Evolutionary conservation across 2,888 invertebrate species (phyloP).

Genomic region (Dione juno): DNA sequence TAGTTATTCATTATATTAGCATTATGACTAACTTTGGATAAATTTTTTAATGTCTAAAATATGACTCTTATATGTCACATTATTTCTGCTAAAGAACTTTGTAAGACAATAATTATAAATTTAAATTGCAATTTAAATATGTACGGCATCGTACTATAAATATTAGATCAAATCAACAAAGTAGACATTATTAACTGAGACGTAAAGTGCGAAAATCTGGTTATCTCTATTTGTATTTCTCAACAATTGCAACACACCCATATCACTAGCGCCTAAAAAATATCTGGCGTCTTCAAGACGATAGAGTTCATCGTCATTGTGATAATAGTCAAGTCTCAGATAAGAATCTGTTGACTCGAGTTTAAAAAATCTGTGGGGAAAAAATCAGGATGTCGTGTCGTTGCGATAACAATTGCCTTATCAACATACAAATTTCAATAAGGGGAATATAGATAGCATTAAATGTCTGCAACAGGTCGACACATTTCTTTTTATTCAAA

Average conservation of each 20-base stretch:
- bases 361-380: constrained; percentile 67
- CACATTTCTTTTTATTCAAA: constrained; percentile 1
- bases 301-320: constrained; percentile 56
- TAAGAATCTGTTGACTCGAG: constrained; percentile 71
- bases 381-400: constrained; percentile 75
- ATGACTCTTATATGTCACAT: too few species aligned
- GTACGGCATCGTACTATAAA: background rate
- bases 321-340: constrained; percentile 67
- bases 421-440: constrained; percentile 49
- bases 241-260: constrained; percentile 41
- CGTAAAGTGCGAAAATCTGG: constrained; percentile 32
- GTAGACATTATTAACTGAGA: constrained; percentile 9
- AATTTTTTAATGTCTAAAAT: too few species aligned
- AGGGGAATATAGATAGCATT: constrained; percentile 29
- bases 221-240: constrained; percentile 39
- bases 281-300: constrained; percentile 45
- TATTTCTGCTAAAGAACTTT: too few species aligned
- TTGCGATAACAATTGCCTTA: constrained; percentile 59
- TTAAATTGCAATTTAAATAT: background rate
- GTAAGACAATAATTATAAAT: too few species aligned
- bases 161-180: background rate
- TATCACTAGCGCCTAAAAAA: constrained; percentile 34
- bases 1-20: too few species aligned
- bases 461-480: constrained; percentile 14
- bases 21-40: too few species aligned